Evolutionary conservation across 2,797 vertebrate species (phyloP), one percentile per base, ranked within the genome.

Genomic region (Hypotaenidia philippensis): DNA sequence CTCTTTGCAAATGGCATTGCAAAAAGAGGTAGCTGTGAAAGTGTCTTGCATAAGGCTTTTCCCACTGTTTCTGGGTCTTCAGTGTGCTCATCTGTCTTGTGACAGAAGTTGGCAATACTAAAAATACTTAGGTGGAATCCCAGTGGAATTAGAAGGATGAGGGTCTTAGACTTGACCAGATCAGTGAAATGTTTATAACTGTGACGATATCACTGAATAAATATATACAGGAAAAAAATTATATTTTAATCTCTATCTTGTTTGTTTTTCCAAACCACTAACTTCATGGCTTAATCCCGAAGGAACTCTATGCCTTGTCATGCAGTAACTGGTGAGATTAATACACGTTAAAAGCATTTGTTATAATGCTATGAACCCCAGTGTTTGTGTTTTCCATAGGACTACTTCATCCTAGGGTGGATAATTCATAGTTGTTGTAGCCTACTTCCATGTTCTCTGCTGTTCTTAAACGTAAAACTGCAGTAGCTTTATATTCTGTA

Each of bases 101-200:
- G 50, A 55, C 76, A 80, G 49, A 88, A 94, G 41, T 15, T 94
- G 87, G 44, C 74, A 93, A 40, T 63, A 81, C 75, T 60, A 90
- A 96, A 86, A 44, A 10, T 78, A 12, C 76, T 90, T 57, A 9
- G 7, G 10, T 56, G 45, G 68, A 38, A 27, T 61, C 9, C 13
- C 66, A 89, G 63, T 65, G 64, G 45, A 94, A 92, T 93, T 89
- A 87, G 64, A 11, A 40, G 91, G 25, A 81, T 22, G 13, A 92
- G 44, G 23, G 44, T 93, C 92, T 95, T 71, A 83, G 45, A 79
- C 44, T 84, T 96, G 90, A 96, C 68, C 79, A 93, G 40, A 84
- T 69, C 36, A 69, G 85, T n/a, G 27, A 89, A 69, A 94, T 80
- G 49, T 87, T 96, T 89, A n/a, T 60, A 74, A 63, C 83, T 95